A percentile compares a stretch with the other conserved stretches of the same genome.
Conservation (phyloP, 2,888 invertebrate species). For the Agrilus mali region DNA sequence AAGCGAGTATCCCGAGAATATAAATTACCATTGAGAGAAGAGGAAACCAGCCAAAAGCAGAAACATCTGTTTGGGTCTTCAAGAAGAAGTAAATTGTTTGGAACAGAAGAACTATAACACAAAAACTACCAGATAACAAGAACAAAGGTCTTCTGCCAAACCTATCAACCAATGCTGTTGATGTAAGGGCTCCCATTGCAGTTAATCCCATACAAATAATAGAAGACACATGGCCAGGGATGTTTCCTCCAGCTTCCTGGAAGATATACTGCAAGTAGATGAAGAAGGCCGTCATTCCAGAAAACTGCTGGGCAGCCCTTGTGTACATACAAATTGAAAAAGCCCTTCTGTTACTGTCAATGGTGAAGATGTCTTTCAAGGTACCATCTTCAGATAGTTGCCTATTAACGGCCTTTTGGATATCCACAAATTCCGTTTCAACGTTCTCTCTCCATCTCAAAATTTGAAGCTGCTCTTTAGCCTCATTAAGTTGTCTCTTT, state of each 20-base stretch:
- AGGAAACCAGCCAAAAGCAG: conserved; percentile 21
- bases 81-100: no score
- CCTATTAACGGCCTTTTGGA: conserved; percentile 19
- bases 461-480: conserved; percentile 16
- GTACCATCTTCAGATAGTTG: conserved; percentile 21
- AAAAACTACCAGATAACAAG: no score
- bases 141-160: no score
- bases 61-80: conserved; percentile 13
- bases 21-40: conserved; percentile 21
- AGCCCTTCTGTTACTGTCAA: conserved; percentile 20
- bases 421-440: conserved; percentile 16
- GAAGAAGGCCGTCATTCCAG: conserved; percentile 19
- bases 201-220: no score
- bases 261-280: conserved; percentile 24
- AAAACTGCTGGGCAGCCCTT: conserved; percentile 21
- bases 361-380: conserved; percentile 19
- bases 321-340: conserved; percentile 15
- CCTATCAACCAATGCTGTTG: no score
- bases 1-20: conserved; percentile 14
- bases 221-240: conserved; percentile 8
- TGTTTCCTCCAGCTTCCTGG: conserved; percentile 22
- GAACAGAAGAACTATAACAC: no score
- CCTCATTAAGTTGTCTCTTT: conserved; percentile 17
- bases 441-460: conserved; percentile 19
- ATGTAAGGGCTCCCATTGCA: no score